Evolutionary conservation across 2,113 vertebrate species (phyloP).

Genomic region (Gorsachius goisagi): DNA sequence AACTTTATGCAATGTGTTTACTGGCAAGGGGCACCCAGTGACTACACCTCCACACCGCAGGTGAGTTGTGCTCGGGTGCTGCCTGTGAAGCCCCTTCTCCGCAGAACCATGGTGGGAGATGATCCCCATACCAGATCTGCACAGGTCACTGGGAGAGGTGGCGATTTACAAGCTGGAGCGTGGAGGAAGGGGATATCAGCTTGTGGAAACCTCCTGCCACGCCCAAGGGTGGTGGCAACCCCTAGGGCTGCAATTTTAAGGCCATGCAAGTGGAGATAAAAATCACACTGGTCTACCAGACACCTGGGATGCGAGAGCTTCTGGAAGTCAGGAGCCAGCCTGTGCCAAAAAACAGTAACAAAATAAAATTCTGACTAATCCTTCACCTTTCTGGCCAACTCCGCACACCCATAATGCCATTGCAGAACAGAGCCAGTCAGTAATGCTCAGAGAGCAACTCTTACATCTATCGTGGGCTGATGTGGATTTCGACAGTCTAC

Average conservation of each 20-base stretch:
- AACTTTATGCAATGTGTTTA: not conserved
- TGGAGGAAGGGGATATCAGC: not conserved
- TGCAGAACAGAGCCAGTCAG: not conserved
- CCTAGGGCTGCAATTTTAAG: not conserved
- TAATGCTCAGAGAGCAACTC: not conserved
- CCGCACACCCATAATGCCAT: not conserved
- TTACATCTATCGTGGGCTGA: not conserved
- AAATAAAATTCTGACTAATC: conserved; percentile 18
- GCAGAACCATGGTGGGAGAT: accelerated
- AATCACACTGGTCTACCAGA: not conserved
- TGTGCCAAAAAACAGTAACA: not conserved
- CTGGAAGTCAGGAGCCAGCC: not conserved
- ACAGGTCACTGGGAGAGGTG: not conserved
- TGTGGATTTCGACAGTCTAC: not conserved
- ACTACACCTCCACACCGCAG: not conserved
- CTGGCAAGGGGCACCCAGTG: not conserved
- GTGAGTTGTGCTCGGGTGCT: not conserved
- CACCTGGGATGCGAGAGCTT: not conserved
- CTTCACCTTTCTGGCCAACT: not conserved
- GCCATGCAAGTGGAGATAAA: not conserved
- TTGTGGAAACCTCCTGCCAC: not conserved
- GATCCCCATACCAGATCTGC: not conserved
- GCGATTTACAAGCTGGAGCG: not conserved
- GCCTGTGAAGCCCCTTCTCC: not conserved
- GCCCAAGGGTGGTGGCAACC: not conserved